Conservation (phyloP, 2,797 vertebrate genomes). For the Melopsittacus undulatus region DNA sequence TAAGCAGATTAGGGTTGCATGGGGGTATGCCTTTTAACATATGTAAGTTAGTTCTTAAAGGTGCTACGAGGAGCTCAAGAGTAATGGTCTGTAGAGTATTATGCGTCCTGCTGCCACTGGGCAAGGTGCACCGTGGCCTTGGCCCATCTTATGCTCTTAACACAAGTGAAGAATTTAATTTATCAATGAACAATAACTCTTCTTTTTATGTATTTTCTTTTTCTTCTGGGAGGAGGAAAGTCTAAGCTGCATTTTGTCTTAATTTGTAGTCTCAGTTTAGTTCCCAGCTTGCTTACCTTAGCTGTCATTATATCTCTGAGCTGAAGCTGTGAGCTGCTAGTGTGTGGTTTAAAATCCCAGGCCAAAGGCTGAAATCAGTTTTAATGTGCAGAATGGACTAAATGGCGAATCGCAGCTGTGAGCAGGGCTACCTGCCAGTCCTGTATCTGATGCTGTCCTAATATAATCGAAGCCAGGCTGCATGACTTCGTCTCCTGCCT, state of each 20-base stretch:
- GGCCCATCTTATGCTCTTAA: not conserved
- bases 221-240: accelerated
- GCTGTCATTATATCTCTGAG: not conserved
- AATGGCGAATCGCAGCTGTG: not conserved
- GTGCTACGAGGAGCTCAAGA: not conserved
- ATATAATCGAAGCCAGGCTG: not conserved
- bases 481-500: not conserved
- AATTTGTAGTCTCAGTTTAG: not conserved
- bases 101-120: not conserved
- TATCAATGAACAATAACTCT: not conserved
- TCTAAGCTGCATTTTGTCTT: not conserved
- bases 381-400: not conserved
- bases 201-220: not conserved
- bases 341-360: not conserved
- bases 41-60: not conserved
- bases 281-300: not conserved
- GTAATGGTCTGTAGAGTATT: not conserved
- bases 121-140: not conserved
- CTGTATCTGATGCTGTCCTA: not conserved
- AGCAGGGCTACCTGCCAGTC: not conserved
- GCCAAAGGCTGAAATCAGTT: not conserved
- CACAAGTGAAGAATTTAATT: not conserved
- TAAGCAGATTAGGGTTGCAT: not conserved
- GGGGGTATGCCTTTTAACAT: not conserved
- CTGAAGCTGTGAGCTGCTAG: not conserved